Base-by-base conservation (phyloP, 2,113 vertebrate species). In the Tragelaphus buxtoni region DNA sequence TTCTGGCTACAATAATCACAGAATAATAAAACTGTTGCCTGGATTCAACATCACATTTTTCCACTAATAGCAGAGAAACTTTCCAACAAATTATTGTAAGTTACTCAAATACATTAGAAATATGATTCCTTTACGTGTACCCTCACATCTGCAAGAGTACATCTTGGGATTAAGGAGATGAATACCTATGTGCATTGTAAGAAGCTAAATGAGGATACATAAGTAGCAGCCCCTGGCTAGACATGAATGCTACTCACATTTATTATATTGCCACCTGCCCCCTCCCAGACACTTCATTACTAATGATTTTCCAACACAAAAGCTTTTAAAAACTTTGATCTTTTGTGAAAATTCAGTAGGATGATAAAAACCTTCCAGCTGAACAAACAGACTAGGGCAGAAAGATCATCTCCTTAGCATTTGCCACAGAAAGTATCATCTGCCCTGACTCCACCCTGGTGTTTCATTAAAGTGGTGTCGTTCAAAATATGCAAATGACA, bases 401-500 rank as follows among this genome's bases (percentile, higher is more conserved):
- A 91, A 95, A 97, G 94, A 86, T 42, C 90, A 93, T 39, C 12
- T 0, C 77, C 55, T 94, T 60, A 91, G 39, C 81, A 55, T 63
- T 92, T 88, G 90, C 47, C 72, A 92, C 88, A 65, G 92, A 98
- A 95, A 65, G 60, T 17, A 87, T 63, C 88, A 93, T 90, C 49
- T 97, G 77, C 14, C 89, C 92, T 83, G 96, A 91, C 90, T 86
- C 98, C 89, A 74, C 7, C 83, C 95, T 88, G 60, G 65, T 42
- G 61, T 72, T 97, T 98, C 97, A 91, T 95, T 84, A 92, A 96
- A 98, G 92, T 96, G 91, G 94, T 97, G 88, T 76, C 74, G 1
- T 94, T 90, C 94, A 95, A 97, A 95, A 90, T 95, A 97, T 95
- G 92, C 90, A 98, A 98, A 98, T 97, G 61, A 83, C 94, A 74